Percentiles rank a stretch among this genome's conserved stretches.
Conservation (phyloP, 2,113 vertebrate genomes). For the Cryptomyrus ogoouensis region DNA sequence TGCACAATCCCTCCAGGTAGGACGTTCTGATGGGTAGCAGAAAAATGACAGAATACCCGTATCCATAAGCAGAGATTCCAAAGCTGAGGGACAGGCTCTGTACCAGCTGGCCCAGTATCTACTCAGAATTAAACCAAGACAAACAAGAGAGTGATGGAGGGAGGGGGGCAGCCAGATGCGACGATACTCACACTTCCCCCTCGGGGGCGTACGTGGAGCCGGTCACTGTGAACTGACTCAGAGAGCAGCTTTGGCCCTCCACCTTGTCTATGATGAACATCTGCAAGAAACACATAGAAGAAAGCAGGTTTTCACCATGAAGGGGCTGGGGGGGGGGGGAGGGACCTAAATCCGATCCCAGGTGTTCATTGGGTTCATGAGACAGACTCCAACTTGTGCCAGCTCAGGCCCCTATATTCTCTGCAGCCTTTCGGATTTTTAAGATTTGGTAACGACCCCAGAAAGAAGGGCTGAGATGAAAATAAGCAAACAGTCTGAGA, state of each 20-base stretch:
- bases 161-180: not conserved
- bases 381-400: not conserved
- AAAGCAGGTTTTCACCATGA: not conserved
- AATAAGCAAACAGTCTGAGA: not conserved
- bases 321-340: not conserved
- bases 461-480: not conserved
- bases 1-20: not conserved
- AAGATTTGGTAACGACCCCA: not conserved
- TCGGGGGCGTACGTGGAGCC: slow-evolving; percentile 92
- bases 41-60: not conserved
- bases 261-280: slow-evolving; percentile 87
- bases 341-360: not conserved
- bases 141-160: not conserved
- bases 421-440: not conserved
- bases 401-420: not conserved
- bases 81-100: not conserved
- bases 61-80: not conserved
- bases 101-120: not conserved
- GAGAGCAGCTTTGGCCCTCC: slow-evolving; percentile 74
- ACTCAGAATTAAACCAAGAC: not conserved
- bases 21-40: not conserved
- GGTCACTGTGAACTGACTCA: slow-evolving; percentile 88
- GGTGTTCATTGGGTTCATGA: not conserved
- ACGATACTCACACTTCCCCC: slow-evolving; percentile 87
- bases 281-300: slow-evolving; percentile 52